Evolutionary conservation across 2,888 invertebrate species (phyloP), one percentile per base, ranked within the genome.

Genomic region (Cyaniris semiargus): DNA sequence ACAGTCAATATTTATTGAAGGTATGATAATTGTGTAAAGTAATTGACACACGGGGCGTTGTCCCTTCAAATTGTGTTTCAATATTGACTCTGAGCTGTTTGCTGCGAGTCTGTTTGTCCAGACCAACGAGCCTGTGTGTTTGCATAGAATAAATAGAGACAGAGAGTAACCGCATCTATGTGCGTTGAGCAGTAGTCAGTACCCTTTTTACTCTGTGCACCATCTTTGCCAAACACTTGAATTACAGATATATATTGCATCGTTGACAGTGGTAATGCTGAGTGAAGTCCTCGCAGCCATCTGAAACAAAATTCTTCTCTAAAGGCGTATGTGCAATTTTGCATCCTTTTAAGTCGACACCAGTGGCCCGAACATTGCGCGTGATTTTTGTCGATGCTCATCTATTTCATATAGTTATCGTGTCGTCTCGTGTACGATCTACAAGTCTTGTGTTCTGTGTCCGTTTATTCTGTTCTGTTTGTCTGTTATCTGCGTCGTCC

Each of bases 11-110:
- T 76, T 71, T 48, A 31, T 23, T 66, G 53, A 44, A 38, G 31
- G 56, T 44, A 66, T 58, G 66, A 23, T 71, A 72, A 48, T 74
- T 58, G 70, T 58, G 75, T 58, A 53, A 60, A 75, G 77, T 79
- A 80, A 80, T 79, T 78, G 79, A 77, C 76, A 66, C 76, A 76
- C 81, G 82, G 86, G 86, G 89, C 89, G 89, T 89, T 86, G 89
- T 90, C 86, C 91, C 91, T 90, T 90, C 89, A 92, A 93, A 93
- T 93, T 92, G 89, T 89, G 87, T 83, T 88, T 86, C 90, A 93
- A 93, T 92, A 92, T 93, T 93, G 81, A 86, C 85, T 78, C 74
- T 82, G 84, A 83, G 88, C 38, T 38, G 72, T 44, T 44, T 44
- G 44, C 72, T 13, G 72, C 44, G 21, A 86, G 85, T 87, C 87